Percentiles rank a stretch among this genome's conserved stretches.
Conservation (phyloP, 2,888 invertebrate genomes). For the Aproaerema taeniolella region DNA sequence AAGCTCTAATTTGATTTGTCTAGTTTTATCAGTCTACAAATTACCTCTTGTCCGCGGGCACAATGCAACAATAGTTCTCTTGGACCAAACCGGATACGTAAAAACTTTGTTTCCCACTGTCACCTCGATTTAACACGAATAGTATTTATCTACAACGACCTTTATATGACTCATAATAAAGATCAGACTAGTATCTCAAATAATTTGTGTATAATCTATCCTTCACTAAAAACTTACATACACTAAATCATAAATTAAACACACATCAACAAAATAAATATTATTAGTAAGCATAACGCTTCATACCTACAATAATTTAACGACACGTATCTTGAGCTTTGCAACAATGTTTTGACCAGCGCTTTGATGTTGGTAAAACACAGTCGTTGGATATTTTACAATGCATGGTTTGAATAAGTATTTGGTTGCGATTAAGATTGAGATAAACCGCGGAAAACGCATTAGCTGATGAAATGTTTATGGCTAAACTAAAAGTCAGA, state of each 20-base stretch:
- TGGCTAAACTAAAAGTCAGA: too few relatives aligned
- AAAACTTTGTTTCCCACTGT: constrained; percentile 34
- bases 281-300: constrained; percentile 4
- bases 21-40: constrained; percentile 40
- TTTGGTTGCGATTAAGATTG: neutral
- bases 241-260: too few relatives aligned
- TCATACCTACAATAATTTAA: constrained; percentile 11
- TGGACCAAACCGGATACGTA: constrained; percentile 35
- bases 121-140: constrained; percentile 32
- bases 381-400: neutral
- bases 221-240: too few relatives aligned
- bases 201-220: too few relatives aligned
- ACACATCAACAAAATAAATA: constrained; percentile 4
- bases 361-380: constrained; percentile 3
- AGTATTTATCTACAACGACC: constrained; percentile 14
- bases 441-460: neutral
- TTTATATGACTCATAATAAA: neutral
- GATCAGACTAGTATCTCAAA: too few relatives aligned
- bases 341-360: constrained; percentile 11
- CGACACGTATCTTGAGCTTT: constrained; percentile 8
- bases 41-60: constrained; percentile 33
- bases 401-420: neutral
- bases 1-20: constrained; percentile 43
- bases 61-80: constrained; percentile 43
- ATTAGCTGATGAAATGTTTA: neutral